Percentiles rank a stretch among this genome's conserved stretches.
phyloP scores from a whole-genome alignment of 1,140 invertebrate species.

The Phortica variegata region DNA sequence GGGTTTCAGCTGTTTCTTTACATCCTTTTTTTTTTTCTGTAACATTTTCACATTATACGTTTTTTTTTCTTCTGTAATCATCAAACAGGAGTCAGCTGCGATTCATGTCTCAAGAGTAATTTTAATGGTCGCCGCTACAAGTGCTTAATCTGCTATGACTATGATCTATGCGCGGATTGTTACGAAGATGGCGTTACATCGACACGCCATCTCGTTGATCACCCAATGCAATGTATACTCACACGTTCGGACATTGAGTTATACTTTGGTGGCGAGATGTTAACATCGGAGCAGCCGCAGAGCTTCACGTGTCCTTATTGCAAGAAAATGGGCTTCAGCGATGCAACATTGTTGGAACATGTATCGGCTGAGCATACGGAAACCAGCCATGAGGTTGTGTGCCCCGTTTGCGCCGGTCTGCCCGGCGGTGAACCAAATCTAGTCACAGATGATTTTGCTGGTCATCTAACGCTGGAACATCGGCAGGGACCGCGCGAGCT shows the following conservation, averaged over 20 bases:
- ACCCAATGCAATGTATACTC: slow-evolving; percentile 98
- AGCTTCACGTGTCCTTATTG: slow-evolving; percentile 97
- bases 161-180: slow-evolving; percentile 95
- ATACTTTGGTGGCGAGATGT: slow-evolving; percentile 91
- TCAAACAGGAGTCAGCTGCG: slow-evolving; percentile 90
- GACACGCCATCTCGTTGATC: slow-evolving; percentile 89
- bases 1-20: neutral
- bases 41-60: neutral
- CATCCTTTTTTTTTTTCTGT: neutral
- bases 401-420: slow-evolving; percentile 93
- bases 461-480: slow-evolving; percentile 93
- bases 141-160: slow-evolving; percentile 98
- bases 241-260: slow-evolving; percentile 95
- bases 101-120: slow-evolving; percentile 98
- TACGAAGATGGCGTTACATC: slow-evolving; percentile 93
- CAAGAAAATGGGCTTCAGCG: slow-evolving; percentile 93
- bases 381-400: slow-evolving; percentile 68
- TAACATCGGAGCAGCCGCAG: slow-evolving; percentile 87
- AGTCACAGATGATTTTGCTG: slow-evolving; percentile 96
- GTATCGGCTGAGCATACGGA: slow-evolving; percentile 67
- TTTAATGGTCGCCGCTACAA: slow-evolving; percentile 96
- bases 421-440: slow-evolving; percentile 96
- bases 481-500: slow-evolving; percentile 81
- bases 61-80: slow-evolving; percentile 1
- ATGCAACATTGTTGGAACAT: slow-evolving; percentile 88